Percentiles rank a stretch among this genome's conserved stretches.
These are phyloP conservation scores for Cantharis flavilabris DNA, from an alignment of 2,888 invertebrate species.

Conservation along the genomic window DNA sequence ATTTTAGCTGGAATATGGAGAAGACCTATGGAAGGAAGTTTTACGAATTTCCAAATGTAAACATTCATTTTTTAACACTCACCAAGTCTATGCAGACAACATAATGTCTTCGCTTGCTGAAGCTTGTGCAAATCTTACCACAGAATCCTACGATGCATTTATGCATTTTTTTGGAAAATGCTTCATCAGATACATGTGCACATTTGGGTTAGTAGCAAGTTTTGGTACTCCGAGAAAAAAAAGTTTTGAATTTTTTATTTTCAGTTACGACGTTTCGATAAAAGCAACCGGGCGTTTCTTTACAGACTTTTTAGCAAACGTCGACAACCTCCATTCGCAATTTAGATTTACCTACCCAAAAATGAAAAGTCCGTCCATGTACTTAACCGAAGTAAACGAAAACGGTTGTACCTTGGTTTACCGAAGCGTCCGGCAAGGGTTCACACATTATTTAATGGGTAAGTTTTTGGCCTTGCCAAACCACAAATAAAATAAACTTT, in stretches of 20 bases:
- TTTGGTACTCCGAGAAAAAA: not conserved
- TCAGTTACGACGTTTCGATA: conserved; percentile 82
- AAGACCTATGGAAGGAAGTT: conserved; percentile 75
- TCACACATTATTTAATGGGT: conserved; percentile 86
- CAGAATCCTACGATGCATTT: conserved; percentile 71
- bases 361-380: conserved; percentile 94
- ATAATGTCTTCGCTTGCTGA: conserved; percentile 80
- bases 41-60: conserved; percentile 73
- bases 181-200: conserved; percentile 87
- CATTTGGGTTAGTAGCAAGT: conserved; percentile 68
- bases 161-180: conserved; percentile 90
- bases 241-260: conserved; percentile 12
- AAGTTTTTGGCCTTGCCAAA: conserved; percentile 41
- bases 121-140: conserved; percentile 69
- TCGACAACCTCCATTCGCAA: conserved; percentile 90
- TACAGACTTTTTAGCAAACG: conserved; percentile 87
- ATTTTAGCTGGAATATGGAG: conserved; percentile 77
- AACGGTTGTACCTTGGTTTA: conserved; percentile 86
- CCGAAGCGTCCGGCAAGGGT: conserved; percentile 79
- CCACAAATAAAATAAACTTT: not conserved
- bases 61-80: conserved; percentile 77
- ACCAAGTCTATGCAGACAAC: conserved; percentile 82
- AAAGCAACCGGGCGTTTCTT: conserved; percentile 88
- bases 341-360: conserved; percentile 92
- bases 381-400: conserved; percentile 80